Evolutionary conservation across 2,113 vertebrate species (phyloP).

Genomic region (Pholis gunnellus): DNA sequence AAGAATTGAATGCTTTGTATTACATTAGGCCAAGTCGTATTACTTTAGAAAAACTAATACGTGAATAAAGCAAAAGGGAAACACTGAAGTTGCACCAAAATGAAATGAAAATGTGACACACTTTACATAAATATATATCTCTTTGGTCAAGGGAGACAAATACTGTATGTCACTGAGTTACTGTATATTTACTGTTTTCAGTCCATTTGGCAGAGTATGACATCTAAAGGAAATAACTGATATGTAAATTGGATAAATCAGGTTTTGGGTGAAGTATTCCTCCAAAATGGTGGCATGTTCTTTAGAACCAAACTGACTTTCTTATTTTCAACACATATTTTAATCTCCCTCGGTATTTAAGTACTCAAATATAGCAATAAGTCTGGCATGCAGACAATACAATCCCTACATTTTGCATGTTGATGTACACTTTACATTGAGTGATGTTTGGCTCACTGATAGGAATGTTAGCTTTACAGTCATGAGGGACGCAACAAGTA

Average conservation of each 20-base stretch:
- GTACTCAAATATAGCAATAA: not conserved
- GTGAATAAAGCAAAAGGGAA: constrained; percentile 18
- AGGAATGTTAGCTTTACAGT: not conserved
- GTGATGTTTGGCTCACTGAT: not conserved
- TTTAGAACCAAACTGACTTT: not conserved
- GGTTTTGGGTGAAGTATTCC: not conserved
- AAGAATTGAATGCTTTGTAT: too few species aligned
- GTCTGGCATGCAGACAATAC: not conserved
- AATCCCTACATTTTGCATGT: not conserved
- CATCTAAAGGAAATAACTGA: not conserved
- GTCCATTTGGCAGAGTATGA: not conserved
- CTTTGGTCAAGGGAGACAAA: not conserved
- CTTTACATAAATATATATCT: not conserved
- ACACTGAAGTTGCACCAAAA: constrained; percentile 59
- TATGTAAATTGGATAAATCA: not conserved
- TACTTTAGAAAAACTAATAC: too few species aligned
- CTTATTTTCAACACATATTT: not conserved
- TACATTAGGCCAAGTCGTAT: too few species aligned
- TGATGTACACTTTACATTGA: not conserved
- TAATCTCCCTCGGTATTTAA: not conserved
- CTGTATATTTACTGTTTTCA: not conserved
- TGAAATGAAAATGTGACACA: constrained; percentile 48
- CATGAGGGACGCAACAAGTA: not conserved
- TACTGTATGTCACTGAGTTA: not conserved
- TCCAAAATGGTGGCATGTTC: not conserved